Evolutionary conservation across 2,113 vertebrate genomes (phyloP), one percentile per base, ranked within the genome.

Genomic region (Hepsetus odoe): DNA sequence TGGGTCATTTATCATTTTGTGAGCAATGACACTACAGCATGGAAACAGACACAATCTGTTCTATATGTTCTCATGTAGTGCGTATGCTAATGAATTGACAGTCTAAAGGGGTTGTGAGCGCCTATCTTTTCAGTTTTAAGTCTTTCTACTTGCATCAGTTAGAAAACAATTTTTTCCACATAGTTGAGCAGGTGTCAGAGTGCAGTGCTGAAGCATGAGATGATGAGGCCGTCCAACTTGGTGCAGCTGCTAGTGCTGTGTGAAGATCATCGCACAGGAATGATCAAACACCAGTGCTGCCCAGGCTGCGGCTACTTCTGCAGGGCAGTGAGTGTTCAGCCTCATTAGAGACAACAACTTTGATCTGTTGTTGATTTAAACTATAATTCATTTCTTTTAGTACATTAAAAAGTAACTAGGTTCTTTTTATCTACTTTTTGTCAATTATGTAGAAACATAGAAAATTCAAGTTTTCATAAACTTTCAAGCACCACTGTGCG

Each of bases 261-360:
- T 65, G 97, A 99, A 86, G 97, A 98, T 89, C 97, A 98, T 89
- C 94, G 97, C 87, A 94, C 93, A 49, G 95, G 95, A 88, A 99
- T 98, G 96, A 96, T 96, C 87, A 98, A 99, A 87, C 97, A 98
- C 90, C 97, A 99, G 89, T 98, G 97, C 91, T 99, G 97, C 84
- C 97, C 97, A 0, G 97, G 97, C 85, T 99, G 97, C 40, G 96
- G 97, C 85, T 96, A 94, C 93, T 99, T 98, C 94, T 99, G 97
- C 89, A 94, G 95, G 72, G 97, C 97, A 64, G 97, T 99, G 88
- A 95, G 95, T 95, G 66, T 33, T 67, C 38, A 33, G 18, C 40
- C 58, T 56, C 65, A 35, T 64, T 9, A 35, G n/a, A 10, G 28
- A 32, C 1, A 7, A 18, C 18, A 16, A 18, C 13, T 30, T 59